Evolutionary conservation across 2,888 invertebrate genomes (phyloP), one percentile per base, ranked within the genome.

Genomic region (Torymus aiolomorphi): DNA sequence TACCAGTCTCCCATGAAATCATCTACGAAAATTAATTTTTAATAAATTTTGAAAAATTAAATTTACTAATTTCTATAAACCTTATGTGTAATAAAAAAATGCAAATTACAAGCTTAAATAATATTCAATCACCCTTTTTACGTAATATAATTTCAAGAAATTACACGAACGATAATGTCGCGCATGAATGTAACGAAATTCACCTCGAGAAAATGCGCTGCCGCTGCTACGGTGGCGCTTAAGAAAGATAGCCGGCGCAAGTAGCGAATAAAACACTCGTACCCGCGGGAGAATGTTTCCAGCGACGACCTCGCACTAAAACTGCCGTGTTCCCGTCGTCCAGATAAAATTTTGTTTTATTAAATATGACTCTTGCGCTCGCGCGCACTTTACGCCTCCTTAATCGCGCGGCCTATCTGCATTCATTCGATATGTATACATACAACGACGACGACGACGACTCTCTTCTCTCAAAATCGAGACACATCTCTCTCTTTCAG

Each of bases 341-440:
- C 49, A 73, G 73, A 78, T 78, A 78, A 78, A 54, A n/a, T 16
- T 71, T 51, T 31, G n/a, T 59, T 70, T 70, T 69, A 70, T 70
- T 20, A 42, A 70, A 42, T 42, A 57, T 57, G 56, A 31, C 24
- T 67, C 16, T 18, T 24, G 12, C 16, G 11, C 14, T 12, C 54
- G 59, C 54, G 10, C 52, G 8, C 56, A 62, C 54, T 72, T 73
- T 67, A 59, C 14, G 16, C 51, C 31, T 69, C 74, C 62, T 78
- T 52, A 69, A 62, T 69, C 69, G 11, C 24, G 13, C 1, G 18
- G 18, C 54, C 49, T 67, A 71, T 78, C 73, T 73, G 67, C 51
- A 5, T 49, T 20, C 78, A 20, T 56, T 74, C 62, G 67, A 78
- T 72, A 62, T 51, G 51, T 51, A 57, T 20, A 31, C 10, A 20